Percentiles rank a stretch among this genome's conserved stretches.
Conservation (phyloP, 2,113 vertebrate genomes). For the Eptesicus fuscus region DNA sequence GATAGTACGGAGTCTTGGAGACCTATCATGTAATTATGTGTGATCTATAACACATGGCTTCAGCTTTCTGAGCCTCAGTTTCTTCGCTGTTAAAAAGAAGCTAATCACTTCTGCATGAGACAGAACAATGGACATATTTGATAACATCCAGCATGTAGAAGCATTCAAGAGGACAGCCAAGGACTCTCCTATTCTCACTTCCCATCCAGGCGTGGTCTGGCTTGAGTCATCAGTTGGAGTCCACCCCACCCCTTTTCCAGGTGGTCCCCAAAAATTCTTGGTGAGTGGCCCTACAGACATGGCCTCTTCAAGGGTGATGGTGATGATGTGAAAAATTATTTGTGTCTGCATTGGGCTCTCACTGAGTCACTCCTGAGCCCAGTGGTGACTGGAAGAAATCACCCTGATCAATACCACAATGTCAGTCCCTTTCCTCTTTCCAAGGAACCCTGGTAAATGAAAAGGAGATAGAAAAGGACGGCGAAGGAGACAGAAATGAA, state of each 20-base stretch:
- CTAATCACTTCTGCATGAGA: background rate
- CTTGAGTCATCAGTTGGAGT: background rate
- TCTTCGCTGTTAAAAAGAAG: background rate
- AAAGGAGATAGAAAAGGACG: background rate
- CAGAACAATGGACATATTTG: background rate
- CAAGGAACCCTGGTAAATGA: background rate
- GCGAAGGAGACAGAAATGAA: background rate
- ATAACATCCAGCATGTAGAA: background rate
- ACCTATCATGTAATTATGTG: background rate
- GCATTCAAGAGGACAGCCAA: background rate
- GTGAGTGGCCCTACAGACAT: background rate
- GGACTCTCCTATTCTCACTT: background rate
- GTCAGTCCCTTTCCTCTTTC: background rate
- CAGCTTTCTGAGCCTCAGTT: background rate
- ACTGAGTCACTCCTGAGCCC: constrained; percentile 27
- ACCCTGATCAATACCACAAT: constrained; percentile 44
- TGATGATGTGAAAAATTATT: background rate
- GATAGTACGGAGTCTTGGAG: background rate
- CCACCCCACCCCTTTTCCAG: background rate
- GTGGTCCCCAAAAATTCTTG: background rate
- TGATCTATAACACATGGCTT: background rate
- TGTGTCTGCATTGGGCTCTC: background rate
- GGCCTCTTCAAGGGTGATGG: background rate
- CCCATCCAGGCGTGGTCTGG: background rate
- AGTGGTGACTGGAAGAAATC: constrained; percentile 21